A percentile compares a stretch with the other conserved stretches of the same genome.
Evolutionary conservation across 2,797 vertebrate species (phyloP).

Genomic region (Acipenser oxyrinchus): DNA sequence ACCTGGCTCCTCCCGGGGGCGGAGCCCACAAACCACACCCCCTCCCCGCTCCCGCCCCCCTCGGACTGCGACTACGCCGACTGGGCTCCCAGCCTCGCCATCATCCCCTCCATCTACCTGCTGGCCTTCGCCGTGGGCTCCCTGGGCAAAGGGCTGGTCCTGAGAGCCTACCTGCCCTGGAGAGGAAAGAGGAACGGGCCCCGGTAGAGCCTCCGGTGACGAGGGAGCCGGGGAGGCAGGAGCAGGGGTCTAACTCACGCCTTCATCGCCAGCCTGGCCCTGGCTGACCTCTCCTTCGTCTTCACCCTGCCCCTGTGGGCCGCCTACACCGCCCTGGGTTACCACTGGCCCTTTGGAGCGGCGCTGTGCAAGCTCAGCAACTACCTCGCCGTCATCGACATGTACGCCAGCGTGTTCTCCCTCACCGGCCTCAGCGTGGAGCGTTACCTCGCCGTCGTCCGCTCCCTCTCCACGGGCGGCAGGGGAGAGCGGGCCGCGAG

Average conservation of each 20-base stretch:
- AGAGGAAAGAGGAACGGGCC: slow-evolving; percentile 33
- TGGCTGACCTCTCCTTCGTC: slow-evolving; percentile 85
- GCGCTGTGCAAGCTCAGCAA: slow-evolving; percentile 83
- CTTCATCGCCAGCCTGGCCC: slow-evolving; percentile 81
- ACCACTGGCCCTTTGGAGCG: slow-evolving; percentile 85
- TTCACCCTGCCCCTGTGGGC: slow-evolving; percentile 88
- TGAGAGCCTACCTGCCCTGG: slow-evolving; percentile 63
- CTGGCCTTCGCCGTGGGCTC: slow-evolving; percentile 81
- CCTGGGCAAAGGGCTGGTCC: slow-evolving; percentile 77
- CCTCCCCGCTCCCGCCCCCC: slow-evolving; percentile 31
- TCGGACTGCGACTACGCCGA: slow-evolving; percentile 74
- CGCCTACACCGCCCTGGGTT: slow-evolving; percentile 76
- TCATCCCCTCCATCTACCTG: slow-evolving; percentile 81
- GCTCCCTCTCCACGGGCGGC: slow-evolving; percentile 44
- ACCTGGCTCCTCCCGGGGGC: slow-evolving; percentile 16
- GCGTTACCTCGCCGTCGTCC: slow-evolving; percentile 82
- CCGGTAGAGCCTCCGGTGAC: background rate
- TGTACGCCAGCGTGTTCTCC: slow-evolving; percentile 80
- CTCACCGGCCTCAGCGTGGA: slow-evolving; percentile 89
- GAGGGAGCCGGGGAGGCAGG: slow-evolving; percentile 21
- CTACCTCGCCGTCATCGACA: slow-evolving; percentile 76
- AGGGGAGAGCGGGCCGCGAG: slow-evolving; percentile 17
- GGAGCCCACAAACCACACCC: slow-evolving; percentile 9
- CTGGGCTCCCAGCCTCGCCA: slow-evolving; percentile 73
- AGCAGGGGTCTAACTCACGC: slow-evolving; percentile 72